Evolutionary conservation across 2,888 invertebrate genomes (phyloP).

Genomic region (Sinelater perroti): DNA sequence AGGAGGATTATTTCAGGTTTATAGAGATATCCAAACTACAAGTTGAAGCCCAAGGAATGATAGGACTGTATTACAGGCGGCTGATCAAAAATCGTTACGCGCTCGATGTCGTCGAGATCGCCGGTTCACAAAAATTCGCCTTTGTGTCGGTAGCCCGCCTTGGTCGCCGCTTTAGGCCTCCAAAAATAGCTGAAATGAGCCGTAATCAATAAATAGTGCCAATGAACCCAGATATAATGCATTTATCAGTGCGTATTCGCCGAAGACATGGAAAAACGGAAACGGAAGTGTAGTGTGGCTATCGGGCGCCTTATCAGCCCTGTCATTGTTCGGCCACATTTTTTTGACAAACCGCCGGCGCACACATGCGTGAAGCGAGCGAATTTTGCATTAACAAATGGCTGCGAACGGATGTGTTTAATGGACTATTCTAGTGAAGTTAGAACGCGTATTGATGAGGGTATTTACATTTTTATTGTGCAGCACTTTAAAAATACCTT

Average conservation of each 20-base stretch:
- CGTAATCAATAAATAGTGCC: constrained; percentile 38
- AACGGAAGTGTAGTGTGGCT: constrained; percentile 54
- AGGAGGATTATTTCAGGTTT: too few relatives aligned
- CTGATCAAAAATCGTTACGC: too few relatives aligned
- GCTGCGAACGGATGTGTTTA: constrained; percentile 57
- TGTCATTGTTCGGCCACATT: constrained; percentile 53
- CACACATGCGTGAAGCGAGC: constrained; percentile 59
- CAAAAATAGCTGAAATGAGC: too few relatives aligned
- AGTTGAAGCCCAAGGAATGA: too few relatives aligned
- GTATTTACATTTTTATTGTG: constrained; percentile 50
- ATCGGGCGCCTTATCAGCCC: constrained; percentile 54
- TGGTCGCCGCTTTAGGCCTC: not conserved
- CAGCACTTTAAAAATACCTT: constrained; percentile 36
- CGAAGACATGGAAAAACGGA: constrained; percentile 49
- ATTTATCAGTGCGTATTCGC: constrained; percentile 39
- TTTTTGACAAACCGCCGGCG: constrained; percentile 52
- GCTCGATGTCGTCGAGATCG: too few relatives aligned
- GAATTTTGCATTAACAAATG: constrained; percentile 59
- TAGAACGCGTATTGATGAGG: constrained; percentile 43
- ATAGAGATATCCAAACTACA: too few relatives aligned
- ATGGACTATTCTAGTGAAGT: constrained; percentile 54
- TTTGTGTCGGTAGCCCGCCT: not conserved
- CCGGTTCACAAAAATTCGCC: too few relatives aligned
- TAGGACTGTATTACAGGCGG: too few relatives aligned
- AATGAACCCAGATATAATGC: constrained; percentile 39